Evolutionary conservation across 2,797 vertebrate genomes (phyloP), one percentile per base, ranked within the genome.

Genomic region (Oreochromis mossambicus): DNA sequence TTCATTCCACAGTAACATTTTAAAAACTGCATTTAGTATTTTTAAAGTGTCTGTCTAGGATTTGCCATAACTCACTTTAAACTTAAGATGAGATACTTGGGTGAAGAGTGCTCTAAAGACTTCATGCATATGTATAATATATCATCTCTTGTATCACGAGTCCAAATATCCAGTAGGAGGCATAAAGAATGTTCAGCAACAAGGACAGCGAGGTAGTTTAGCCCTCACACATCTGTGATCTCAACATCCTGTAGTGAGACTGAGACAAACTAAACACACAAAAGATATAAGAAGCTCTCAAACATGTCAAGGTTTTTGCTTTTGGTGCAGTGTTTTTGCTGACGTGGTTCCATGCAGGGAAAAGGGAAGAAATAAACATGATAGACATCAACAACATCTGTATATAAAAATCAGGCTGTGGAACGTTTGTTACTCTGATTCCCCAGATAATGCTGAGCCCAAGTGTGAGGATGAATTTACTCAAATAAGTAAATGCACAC

Each of bases 21-120:
- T 83, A 73, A 85, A 77, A 81, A 66, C 56, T 83, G 76, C 78
- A 61, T 77, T 83, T 63, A 84, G 51, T n/a, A 17, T 36, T 63
- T 63, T 63, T 36, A 63, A 63, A 63, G 55, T 77, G 36, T 79
- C 83, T 81, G 70, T 77, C 84, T 87, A 76, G 2, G 46, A 83
- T 24, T 81, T 86, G 78, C 78, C 83, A 82, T 77, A 86, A 82
- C 85, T 85, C 8, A 14, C 12, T 11, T 36, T 36, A 61, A 61
- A 17, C 68, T 55, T 8, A 48, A 15, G 15, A 34, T 15, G 36
- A 12, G 38, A 78, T 75, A 79, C 55, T 61, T 17, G 14, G 15
- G 46, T 6, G 15, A 17, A 7, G 46, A 17, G 46, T 43, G 34
- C 34, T 66, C 32, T 66, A 66, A 66, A 66, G 61, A 19, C 61